Evolutionary conservation across 1,140 invertebrate species (phyloP).

Genomic region (Ladona fulva): DNA sequence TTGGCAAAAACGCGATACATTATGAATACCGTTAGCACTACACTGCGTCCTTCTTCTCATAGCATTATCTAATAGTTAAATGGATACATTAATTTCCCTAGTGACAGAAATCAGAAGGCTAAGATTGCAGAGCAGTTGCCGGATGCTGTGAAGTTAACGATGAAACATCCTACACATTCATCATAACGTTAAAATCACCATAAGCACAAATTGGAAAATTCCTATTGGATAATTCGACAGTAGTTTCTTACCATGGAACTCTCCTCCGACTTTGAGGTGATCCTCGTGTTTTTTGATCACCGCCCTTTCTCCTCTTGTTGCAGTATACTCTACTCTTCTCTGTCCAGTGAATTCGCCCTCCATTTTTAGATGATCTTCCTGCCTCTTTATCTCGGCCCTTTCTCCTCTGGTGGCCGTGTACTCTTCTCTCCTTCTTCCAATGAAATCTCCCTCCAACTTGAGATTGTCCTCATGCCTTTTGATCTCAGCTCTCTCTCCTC

Average conservation of each 20-base stretch:
- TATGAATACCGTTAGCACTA: no score
- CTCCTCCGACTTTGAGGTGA: conserved; percentile 40
- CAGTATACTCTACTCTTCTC: conserved; percentile 36
- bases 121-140: no score
- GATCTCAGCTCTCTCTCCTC: conserved; percentile 23
- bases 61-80: no score
- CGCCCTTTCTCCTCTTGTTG: conserved; percentile 18
- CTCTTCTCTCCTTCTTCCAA: conserved; percentile 18
- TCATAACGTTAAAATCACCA: no score
- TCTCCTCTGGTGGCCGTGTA: conserved; percentile 19
- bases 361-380: conserved; percentile 48
- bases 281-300: conserved; percentile 33
- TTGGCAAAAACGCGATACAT: no score
- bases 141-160: no score
- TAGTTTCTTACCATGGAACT: conserved; percentile 34
- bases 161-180: no score
- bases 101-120: no score
- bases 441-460: conserved; percentile 37
- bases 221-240: neutral
- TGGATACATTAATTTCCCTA: no score
- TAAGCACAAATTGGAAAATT: no score
- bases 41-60: no score
- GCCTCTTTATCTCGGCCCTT: conserved; percentile 37
- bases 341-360: conserved; percentile 41
- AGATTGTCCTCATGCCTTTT: conserved; percentile 40